These are phyloP conservation scores for Taenaris catops DNA, from an alignment of 2,888 invertebrate species.

Conservation along the genomic window DNA sequence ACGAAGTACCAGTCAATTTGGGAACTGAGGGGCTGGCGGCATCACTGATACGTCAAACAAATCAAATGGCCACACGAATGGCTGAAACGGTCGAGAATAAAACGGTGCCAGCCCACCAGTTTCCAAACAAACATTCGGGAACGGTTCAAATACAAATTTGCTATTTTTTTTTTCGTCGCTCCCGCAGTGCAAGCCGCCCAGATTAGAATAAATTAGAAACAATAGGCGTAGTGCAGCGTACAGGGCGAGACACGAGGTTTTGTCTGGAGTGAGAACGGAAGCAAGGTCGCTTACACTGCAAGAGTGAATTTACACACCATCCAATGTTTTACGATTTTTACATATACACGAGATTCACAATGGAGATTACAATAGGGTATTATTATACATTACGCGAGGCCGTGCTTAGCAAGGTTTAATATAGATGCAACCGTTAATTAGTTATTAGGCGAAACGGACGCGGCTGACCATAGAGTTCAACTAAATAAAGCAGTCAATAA, in stretches of 20 bases:
- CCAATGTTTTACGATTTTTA: slow-evolving; percentile 71
- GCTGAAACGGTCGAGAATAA: slow-evolving; percentile 49
- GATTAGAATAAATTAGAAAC: background rate
- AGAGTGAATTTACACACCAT: slow-evolving; percentile 58
- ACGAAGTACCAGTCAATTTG: slow-evolving; percentile 13
- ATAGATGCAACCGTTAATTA: slow-evolving; percentile 68
- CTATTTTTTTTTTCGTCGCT: slow-evolving; percentile 65
- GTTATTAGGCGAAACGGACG: slow-evolving; percentile 59
- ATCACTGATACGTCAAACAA: slow-evolving; percentile 29
- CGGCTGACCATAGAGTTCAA: slow-evolving; percentile 58
- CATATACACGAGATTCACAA: slow-evolving; percentile 73
- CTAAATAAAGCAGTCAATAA: slow-evolving; percentile 80
- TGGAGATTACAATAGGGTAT: slow-evolving; percentile 69
- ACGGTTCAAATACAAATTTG: slow-evolving; percentile 54
- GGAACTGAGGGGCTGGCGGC: slow-evolving; percentile 25
- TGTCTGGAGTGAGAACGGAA: slow-evolving; percentile 5
- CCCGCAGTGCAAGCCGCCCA: slow-evolving; percentile 39
- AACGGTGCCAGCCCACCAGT: slow-evolving; percentile 36
- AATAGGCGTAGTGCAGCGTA: background rate
- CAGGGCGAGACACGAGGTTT: slow-evolving; percentile 5
- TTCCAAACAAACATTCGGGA: slow-evolving; percentile 29
- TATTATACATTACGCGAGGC: slow-evolving; percentile 59
- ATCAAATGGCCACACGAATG: slow-evolving; percentile 32
- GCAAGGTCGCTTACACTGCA: slow-evolving; percentile 33
- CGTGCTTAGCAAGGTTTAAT: slow-evolving; percentile 72